Evolutionary conservation across 2,888 invertebrate species (phyloP), one percentile per base, ranked within the genome.

Genomic region (Petrophora chlorosata): DNA sequence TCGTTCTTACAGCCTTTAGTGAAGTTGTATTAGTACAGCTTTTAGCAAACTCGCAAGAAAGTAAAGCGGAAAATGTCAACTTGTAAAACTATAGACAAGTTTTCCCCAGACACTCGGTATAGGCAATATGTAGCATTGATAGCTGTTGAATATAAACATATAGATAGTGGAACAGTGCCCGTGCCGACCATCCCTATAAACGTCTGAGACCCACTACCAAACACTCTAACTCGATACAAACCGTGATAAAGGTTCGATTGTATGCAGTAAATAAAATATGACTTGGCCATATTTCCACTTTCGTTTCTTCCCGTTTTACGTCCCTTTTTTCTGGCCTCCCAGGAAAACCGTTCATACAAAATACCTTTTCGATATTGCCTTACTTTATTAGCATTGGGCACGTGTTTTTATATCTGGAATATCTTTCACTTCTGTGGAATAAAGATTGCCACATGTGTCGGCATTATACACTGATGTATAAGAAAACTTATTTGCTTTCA

Each of bases 211-310:
- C 73, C 72, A 76, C 79, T 79, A 75, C 72, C 72, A 75, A 82
- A 81, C 73, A 79, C 76, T 82, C 76, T 80, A 80, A 86, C 81
- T 78, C 77, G 76, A 85, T 84, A 85, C 85, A 84, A 80, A 80
- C 82, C 73, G 82, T 83, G 87, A 88, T 90, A 87, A 85, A 89
- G 85, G 87, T 82, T 83, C 88, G 78, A 89, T 89, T 90, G 89
- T 87, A 82, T 85, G 84, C 83, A 87, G 89, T 89, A 90, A 90
- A 90, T 90, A 90, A 90, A 87, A 90, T 89, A 90, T 89, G 85
- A 86, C 85, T 86, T 82, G 82, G 76, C 80, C 85, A 85, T 89
- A 86, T 86, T 87, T 88, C 85, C 82, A 84, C 85, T 82, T 87
- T 85, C 84, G 83, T 84, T 86, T 86, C 82, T 85, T 82, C 76